A percentile compares a stretch with the other conserved stretches of the same genome.
These are phyloP conservation scores for Caenorhabditis sp. DNA, from an alignment of 2,888 invertebrate genomes.

Conservation along the genomic window DNA sequence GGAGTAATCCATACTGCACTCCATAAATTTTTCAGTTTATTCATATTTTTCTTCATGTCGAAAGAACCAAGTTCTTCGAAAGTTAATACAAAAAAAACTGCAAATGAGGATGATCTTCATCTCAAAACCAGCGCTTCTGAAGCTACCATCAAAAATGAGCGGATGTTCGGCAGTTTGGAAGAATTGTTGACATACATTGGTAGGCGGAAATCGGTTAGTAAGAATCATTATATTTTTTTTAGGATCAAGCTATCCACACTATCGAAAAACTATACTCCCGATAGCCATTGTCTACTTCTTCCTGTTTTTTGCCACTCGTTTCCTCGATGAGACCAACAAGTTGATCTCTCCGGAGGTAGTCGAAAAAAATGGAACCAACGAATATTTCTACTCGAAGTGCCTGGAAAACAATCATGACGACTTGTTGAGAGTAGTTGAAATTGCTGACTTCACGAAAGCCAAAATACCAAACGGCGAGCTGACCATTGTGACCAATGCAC, in stretches of 20 bases:
- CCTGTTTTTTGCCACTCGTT: slow-evolving; percentile 25
- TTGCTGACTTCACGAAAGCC: slow-evolving; percentile 13
- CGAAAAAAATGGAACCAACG: slow-evolving; percentile 12
- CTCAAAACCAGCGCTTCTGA: slow-evolving; percentile 17
- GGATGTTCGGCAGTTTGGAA: slow-evolving; percentile 44
- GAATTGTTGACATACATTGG: slow-evolving; percentile 56
- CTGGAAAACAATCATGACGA: slow-evolving; percentile 12
- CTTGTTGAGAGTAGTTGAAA: slow-evolving; percentile 19
- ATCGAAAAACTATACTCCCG: slow-evolving; percentile 31
- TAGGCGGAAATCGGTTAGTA: not conserved
- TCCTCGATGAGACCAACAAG: not conserved
- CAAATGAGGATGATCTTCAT: not conserved
- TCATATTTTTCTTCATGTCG: not conserved
- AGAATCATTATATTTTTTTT: not conserved
- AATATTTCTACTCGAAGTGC: slow-evolving; percentile 48
- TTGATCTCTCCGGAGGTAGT: not conserved
- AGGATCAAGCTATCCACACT: slow-evolving; percentile 46
- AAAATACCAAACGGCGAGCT: slow-evolving; percentile 37
- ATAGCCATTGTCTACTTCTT: slow-evolving; percentile 36
- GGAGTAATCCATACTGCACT: too few species aligned
- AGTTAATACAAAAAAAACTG: slow-evolving; percentile 18
- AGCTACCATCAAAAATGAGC: slow-evolving; percentile 32
- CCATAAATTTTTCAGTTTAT: not conserved
- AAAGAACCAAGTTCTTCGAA: slow-evolving; percentile 1
- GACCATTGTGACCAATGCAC: slow-evolving; percentile 32